phyloP scores from a whole-genome alignment of 2,888 invertebrate species.

The Heliconius charithonia region DNA sequence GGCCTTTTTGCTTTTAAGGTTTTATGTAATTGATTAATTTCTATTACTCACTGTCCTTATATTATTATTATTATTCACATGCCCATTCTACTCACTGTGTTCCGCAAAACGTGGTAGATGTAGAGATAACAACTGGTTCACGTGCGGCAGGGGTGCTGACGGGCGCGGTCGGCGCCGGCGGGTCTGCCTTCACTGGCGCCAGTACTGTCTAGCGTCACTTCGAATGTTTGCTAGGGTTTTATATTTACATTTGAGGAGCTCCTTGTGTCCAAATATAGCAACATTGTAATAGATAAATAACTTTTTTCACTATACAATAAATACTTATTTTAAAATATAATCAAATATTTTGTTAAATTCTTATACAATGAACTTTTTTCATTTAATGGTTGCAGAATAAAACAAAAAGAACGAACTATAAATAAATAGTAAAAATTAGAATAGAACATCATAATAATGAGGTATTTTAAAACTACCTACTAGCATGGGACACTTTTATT shows the following conservation, averaged over 20 bases:
- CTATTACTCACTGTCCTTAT: neutral
- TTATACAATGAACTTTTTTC: neutral
- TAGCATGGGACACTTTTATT: too few species aligned
- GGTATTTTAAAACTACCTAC: too few species aligned
- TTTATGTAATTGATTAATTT: neutral
- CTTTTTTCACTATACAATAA: neutral
- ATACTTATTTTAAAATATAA: neutral
- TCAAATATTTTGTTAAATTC: neutral
- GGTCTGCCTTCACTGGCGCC: slow-evolving; percentile 64
- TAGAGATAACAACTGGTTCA: slow-evolving; percentile 43
- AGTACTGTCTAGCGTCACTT: slow-evolving; percentile 42
- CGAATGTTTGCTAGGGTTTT: slow-evolving; percentile 36
- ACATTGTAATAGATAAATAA: neutral
- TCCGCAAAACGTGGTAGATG: slow-evolving; percentile 28
- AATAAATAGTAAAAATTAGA: too few species aligned
- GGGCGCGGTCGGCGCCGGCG: slow-evolving; percentile 62
- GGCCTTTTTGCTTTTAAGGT: too few species aligned
- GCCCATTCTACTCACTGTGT: neutral
- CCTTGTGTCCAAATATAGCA: neutral
- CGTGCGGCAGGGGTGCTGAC: slow-evolving; percentile 47
- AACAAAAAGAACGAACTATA: neutral
- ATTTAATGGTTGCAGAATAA: neutral
- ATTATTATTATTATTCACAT: neutral
- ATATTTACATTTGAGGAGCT: slow-evolving; percentile 20
- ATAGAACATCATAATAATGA: too few species aligned